Percentiles rank a stretch among this genome's conserved stretches.
Conservation (phyloP, 2,888 invertebrate genomes). For the Scrobipalpa costella region DNA sequence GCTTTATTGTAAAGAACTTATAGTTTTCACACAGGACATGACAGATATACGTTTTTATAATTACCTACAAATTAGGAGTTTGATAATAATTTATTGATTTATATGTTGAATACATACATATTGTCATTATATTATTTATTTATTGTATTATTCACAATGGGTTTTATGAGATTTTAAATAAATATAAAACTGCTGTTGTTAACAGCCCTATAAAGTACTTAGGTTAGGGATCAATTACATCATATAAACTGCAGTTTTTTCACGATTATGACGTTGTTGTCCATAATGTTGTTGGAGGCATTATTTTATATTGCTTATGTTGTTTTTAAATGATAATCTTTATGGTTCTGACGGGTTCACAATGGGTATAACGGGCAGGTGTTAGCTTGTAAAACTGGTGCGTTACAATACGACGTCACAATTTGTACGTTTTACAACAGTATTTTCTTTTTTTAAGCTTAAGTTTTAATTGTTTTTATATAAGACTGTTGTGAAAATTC, state of each 20-base stretch:
- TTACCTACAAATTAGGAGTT: neutral
- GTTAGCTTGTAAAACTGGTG: constrained; percentile 19
- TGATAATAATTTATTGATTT: neutral
- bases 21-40: neutral
- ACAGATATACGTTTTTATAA: neutral
- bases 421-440: neutral
- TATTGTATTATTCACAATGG: neutral
- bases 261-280: too few species aligned
- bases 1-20: constrained; percentile 43
- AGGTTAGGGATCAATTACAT: neutral
- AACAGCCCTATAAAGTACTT: neutral
- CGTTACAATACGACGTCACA: constrained; percentile 12
- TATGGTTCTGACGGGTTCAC: neutral
- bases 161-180: neutral
- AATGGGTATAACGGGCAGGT: constrained; percentile 13
- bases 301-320: neutral
- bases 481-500: constrained; percentile 12
- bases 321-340: neutral
- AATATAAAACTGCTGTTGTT: neutral
- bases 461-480: constrained; percentile 15
- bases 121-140: neutral
- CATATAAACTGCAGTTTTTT: too few species aligned
- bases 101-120: neutral
- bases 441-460: constrained; percentile 5
- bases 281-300: neutral